These are phyloP conservation scores for Eristalis intricaria DNA, from an alignment of 2,888 invertebrate genomes.

Conservation along the genomic window DNA sequence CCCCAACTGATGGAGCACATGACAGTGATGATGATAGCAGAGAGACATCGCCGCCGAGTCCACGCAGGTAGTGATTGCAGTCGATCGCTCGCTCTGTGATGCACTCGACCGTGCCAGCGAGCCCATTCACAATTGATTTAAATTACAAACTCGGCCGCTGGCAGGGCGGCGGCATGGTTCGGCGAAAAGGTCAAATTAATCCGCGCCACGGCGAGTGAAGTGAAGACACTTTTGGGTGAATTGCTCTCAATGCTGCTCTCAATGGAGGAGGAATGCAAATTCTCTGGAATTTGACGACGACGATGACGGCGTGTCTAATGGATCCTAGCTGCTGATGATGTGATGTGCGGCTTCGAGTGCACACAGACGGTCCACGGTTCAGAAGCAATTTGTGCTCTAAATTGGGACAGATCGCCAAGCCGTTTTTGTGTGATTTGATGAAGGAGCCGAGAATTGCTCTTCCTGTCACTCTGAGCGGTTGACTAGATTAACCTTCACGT, in stretches of 20 bases:
- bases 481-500: background rate
- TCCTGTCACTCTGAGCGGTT: background rate
- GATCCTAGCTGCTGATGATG: background rate
- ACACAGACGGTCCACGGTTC: conserved; percentile 34
- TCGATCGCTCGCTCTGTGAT: conserved; percentile 3
- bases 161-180: conserved; percentile 8
- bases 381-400: conserved; percentile 57
- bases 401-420: conserved; percentile 34
- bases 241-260: conserved; percentile 59
- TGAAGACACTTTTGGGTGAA: conserved; percentile 65
- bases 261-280: conserved; percentile 53
- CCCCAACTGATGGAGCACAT: no score
- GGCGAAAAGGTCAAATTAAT: conserved; percentile 70
- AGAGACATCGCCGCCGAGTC: background rate
- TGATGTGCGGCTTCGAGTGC: no score
- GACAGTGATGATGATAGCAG: conserved; percentile 2
- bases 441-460: conserved; percentile 5
- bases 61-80: conserved; percentile 15
- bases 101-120: conserved; percentile 12
- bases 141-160: conserved; percentile 21
- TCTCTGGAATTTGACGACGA: background rate
- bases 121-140: conserved; percentile 57
- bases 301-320: background rate
- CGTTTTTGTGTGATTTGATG: conserved; percentile 18
- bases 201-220: conserved; percentile 39